Base-by-base conservation (phyloP, 64 coral and sea anemone species). In the Porites australiensis region DNA sequence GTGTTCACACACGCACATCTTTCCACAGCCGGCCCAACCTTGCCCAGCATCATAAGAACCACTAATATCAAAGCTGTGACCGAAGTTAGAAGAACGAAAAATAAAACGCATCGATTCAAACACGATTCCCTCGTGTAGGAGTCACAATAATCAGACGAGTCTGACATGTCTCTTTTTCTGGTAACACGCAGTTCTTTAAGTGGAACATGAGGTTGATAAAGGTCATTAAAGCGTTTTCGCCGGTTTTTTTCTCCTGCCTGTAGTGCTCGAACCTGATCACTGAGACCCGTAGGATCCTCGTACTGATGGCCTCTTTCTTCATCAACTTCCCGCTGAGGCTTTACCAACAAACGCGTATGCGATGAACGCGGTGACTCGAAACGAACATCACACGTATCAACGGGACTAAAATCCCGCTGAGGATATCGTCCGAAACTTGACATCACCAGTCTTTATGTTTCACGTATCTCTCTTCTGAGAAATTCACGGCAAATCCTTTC, bases 51-150 rank as follows among this genome's bases (percentile, higher is more conserved):
- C 45, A 84, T 50, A 68, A 84, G 63, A 3, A 84, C 81, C 63
- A 84, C 62, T 45, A 84, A 51, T 51, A 84, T 52, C 46, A 84
- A 84, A 15, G 81, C 81, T 48, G 81, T 68, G 19, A 84, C 81
- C 43, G 81, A 84, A 46, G 81, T 84, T 0, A 84, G 63, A 84
- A 84, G 63, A 27, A 84, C 81, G 20, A 84, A 84, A 69, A 84
- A 84, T 67, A 84, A 68, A 69, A 84, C 52, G 13, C 62, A 84
- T 4, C 81, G 81, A 50, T 84, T 84, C 20, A 84, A 47, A 51
- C 81, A 84, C 16, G 81, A 84, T 51, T 69, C 81, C 46, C 61
- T 50, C 16, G 62, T 22, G 44, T 5, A 68, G 13, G 63, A 66
- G 61, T 84, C 81, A 5, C 63, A 84, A 16, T 68, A 43, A 20